phyloP scores from a whole-genome alignment of 2,888 invertebrate species.

The Agrenia bidenticulata region DNA sequence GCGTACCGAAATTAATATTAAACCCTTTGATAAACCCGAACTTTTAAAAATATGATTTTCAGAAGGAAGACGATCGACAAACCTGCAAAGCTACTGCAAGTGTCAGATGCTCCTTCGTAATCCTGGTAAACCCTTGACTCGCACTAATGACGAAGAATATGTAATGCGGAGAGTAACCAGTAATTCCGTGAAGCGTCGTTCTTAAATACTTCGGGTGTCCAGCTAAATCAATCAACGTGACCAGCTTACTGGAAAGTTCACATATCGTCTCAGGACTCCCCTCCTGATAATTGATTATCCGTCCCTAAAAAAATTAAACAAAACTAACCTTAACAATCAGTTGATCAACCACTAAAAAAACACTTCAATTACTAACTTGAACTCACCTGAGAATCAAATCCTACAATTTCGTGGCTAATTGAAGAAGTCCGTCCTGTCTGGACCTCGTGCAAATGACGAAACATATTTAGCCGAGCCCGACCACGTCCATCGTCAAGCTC shows the following conservation, averaged over 20 bases:
- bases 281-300: conserved; percentile 80
- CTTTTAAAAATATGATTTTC: not conserved
- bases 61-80: too few species aligned
- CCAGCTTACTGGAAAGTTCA: conserved; percentile 85
- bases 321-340: not conserved
- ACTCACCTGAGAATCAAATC: conserved; percentile 77
- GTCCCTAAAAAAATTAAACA: conserved; percentile 61
- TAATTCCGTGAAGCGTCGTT: conserved; percentile 91
- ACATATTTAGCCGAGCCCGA: conserved; percentile 90
- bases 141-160: conserved; percentile 83
- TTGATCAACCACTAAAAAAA: too few species aligned
- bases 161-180: conserved; percentile 89
- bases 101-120: conserved; percentile 88
- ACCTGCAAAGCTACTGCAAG: conserved; percentile 76
- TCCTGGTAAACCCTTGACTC: conserved; percentile 75
- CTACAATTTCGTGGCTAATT: conserved; percentile 93
- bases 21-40: conserved; percentile 25
- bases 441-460: conserved; percentile 89
- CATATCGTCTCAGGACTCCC: conserved; percentile 92
- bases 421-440: conserved; percentile 91
- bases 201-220: conserved; percentile 94
- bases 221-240: conserved; percentile 93
- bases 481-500: conserved; percentile 94
- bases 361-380: too few species aligned
- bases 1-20: too few species aligned